These are phyloP conservation scores for Zeuzera pyrina DNA, from an alignment of 2,888 invertebrate species.

Conservation along the genomic window DNA sequence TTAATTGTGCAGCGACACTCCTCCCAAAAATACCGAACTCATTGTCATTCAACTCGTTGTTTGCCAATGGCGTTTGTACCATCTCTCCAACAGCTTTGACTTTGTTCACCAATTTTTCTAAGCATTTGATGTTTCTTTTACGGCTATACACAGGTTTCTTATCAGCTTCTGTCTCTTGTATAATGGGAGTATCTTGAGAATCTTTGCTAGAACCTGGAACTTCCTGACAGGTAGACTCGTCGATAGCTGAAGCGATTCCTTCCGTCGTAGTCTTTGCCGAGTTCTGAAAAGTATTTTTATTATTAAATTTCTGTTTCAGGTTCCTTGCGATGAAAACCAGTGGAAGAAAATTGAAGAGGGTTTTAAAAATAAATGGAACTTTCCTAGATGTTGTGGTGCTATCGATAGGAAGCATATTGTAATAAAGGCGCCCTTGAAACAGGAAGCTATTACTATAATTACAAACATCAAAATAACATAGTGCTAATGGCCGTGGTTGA, in stretches of 20 bases:
- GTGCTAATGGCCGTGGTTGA: slow-evolving; percentile 11
- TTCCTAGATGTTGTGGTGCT: slow-evolving; percentile 8
- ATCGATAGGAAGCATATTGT: slow-evolving; percentile 13
- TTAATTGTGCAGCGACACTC: slow-evolving; percentile 7
- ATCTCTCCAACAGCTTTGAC: slow-evolving; percentile 5
- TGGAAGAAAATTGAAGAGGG: slow-evolving; percentile 3
- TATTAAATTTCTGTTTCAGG: slow-evolving; percentile 5
- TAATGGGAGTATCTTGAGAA: slow-evolving; percentile 3
- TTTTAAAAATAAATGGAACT: slow-evolving; percentile 6
- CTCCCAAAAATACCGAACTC: slow-evolving; percentile 4
- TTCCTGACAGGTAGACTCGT: slow-evolving; percentile 2
- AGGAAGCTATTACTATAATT: slow-evolving; percentile 14
- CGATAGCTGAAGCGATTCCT: slow-evolving; percentile 1
- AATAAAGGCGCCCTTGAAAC: slow-evolving; percentile 11
- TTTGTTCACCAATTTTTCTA: slow-evolving; percentile 3
- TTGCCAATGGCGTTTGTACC: slow-evolving; percentile 3
- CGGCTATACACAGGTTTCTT: slow-evolving; percentile 3
- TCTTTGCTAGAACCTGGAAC: slow-evolving; percentile 4
- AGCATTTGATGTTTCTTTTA: slow-evolving; percentile 3
- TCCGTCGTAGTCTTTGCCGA: slow-evolving; percentile 1
- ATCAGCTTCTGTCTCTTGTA: slow-evolving; percentile 2
- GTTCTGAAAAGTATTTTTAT: slow-evolving; percentile 3
- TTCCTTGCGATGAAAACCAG: slow-evolving; percentile 7
- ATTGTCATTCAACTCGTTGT: slow-evolving; percentile 1
- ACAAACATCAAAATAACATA: slow-evolving; percentile 10